These are phyloP conservation scores for Suillia variegata DNA, from an alignment of 2,888 invertebrate species.

Conservation along the genomic window DNA sequence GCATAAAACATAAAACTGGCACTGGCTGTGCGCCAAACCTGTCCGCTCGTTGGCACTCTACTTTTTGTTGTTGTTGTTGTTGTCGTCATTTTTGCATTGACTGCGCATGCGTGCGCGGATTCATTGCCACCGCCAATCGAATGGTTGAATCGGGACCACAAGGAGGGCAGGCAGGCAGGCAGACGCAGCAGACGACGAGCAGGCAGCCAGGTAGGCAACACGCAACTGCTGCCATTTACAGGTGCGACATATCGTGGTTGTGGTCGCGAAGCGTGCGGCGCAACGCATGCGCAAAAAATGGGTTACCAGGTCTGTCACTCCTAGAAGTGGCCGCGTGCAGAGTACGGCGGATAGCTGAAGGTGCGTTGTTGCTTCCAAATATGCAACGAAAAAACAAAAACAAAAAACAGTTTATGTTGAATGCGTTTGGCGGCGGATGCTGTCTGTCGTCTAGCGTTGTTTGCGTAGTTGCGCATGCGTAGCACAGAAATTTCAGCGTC, in stretches of 20 bases:
- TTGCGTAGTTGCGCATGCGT: background rate
- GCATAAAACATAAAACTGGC: background rate
- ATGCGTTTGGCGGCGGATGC: background rate
- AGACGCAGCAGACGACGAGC: background rate
- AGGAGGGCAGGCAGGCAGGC: background rate
- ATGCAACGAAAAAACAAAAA: no score
- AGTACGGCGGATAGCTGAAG: background rate
- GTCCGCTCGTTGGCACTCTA: constrained; percentile 33
- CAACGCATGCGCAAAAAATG: background rate
- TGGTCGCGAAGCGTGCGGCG: background rate
- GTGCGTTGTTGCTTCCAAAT: background rate
- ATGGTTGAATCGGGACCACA: background rate
- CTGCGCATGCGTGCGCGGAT: background rate
- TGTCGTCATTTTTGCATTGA: constrained; percentile 10
- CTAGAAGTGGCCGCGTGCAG: no score
- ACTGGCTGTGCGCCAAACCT: constrained; percentile 6
- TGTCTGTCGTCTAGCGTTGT: background rate
- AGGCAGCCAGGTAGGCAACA: background rate
- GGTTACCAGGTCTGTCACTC: no score
- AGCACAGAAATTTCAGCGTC: background rate
- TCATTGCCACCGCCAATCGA: constrained; percentile 5
- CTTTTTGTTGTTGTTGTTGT: no score
- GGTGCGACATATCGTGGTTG: background rate
- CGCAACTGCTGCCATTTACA: background rate
- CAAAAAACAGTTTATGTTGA: background rate